Conservation (phyloP, 2,113 vertebrate genomes). For the Sinocyclocheilus maitianheensis region DNA sequence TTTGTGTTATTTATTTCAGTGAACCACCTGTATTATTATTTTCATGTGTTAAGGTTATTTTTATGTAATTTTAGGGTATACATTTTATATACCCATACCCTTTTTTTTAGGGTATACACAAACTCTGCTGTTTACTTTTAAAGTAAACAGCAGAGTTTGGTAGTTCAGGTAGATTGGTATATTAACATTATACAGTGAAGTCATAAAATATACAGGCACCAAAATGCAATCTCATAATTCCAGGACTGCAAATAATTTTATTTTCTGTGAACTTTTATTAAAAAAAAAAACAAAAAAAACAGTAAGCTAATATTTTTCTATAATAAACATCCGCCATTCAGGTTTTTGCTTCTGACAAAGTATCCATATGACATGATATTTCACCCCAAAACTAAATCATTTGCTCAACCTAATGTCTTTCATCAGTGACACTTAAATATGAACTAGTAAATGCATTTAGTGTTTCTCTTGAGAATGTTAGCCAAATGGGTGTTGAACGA, state of each 20-base stretch:
- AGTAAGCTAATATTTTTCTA: background rate
- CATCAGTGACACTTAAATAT: background rate
- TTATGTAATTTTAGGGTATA: too few relatives aligned
- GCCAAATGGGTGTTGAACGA: background rate
- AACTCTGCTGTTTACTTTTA: too few relatives aligned
- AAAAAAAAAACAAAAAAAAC: too few relatives aligned
- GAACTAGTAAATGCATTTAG: background rate
- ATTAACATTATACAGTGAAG: background rate
- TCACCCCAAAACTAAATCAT: background rate
- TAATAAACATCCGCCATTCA: background rate
- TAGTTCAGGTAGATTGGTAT: too few relatives aligned
- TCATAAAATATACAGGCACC: background rate
- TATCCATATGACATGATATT: background rate
- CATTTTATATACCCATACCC: too few relatives aligned
- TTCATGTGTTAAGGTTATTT: too few relatives aligned
- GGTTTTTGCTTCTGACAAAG: background rate
- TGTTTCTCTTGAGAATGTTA: background rate
- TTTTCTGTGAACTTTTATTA: too few relatives aligned
- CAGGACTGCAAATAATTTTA: too few relatives aligned
- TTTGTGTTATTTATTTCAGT: background rate
- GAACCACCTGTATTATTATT: too few relatives aligned
- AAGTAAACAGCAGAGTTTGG: too few relatives aligned
- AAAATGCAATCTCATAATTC: too few relatives aligned
- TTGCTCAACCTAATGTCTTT: background rate
- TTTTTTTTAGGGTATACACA: too few relatives aligned